A percentile compares a stretch with the other conserved stretches of the same genome.
Evolutionary conservation across 2,888 invertebrate species (phyloP).

Genomic region (Pandemis heparana): DNA sequence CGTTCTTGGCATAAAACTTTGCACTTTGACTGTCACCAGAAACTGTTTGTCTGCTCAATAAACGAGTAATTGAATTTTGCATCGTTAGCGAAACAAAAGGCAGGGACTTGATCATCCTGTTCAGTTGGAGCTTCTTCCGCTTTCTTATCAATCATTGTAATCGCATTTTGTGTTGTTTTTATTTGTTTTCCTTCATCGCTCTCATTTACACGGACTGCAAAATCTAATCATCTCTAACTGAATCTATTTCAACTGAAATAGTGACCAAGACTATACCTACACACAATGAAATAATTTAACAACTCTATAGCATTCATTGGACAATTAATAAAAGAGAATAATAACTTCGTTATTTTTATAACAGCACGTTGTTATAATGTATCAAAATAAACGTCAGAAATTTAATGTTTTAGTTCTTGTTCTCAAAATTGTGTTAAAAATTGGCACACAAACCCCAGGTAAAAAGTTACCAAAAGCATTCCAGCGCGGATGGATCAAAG

Average conservation of each 20-base stretch:
- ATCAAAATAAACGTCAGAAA: not conserved
- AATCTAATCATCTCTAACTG: not conserved
- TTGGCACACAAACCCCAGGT: not conserved
- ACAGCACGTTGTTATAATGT: not conserved
- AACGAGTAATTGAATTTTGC: conserved; percentile 26
- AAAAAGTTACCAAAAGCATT: not conserved
- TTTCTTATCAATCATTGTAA: not conserved
- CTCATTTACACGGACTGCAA: not conserved
- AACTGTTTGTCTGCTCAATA: conserved; percentile 31
- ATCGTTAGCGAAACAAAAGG: conserved; percentile 2
- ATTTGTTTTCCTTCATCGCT: not conserved
- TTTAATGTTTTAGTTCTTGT: not conserved
- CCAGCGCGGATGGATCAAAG: not conserved
- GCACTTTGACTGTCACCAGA: conserved; percentile 35
- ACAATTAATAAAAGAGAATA: too few species aligned
- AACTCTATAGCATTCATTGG: too few species aligned
- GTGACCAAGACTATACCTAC: not conserved
- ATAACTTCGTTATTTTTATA: not conserved
- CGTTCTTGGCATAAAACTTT: conserved; percentile 38
- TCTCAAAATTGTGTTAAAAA: not conserved
- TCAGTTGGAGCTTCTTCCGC: conserved; percentile 2
- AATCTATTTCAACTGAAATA: not conserved
- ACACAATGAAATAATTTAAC: not conserved
- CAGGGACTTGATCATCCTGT: conserved; percentile 1
- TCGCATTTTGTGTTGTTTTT: not conserved